Evolutionary conservation across 2,797 vertebrate genomes (phyloP), one percentile per base, ranked within the genome.

Genomic region (Galagoides demidoff): DNA sequence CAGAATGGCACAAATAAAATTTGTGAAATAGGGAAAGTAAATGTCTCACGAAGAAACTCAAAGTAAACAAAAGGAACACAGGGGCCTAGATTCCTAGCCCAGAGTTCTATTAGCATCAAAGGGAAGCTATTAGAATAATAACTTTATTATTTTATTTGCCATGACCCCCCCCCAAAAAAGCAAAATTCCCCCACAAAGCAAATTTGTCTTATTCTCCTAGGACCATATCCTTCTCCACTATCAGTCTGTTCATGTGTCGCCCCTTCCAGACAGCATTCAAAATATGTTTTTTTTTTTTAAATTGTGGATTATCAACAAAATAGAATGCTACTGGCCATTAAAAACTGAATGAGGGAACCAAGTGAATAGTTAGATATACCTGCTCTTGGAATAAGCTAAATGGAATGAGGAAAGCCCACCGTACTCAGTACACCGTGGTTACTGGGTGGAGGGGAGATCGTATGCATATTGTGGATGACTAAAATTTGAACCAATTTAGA

Each of bases 401-500:
- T 14, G 52, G 63, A 61, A 64, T 70, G 31, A 61, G 8, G 25
- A 20, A 1, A 17, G 8, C 10, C 43, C 23, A 8, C 0, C 5
- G 11, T 81, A 52, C 37, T 16, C 5, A 13, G 49, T 0, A 34
- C 7, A 11, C 43, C 22, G 17, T 25, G 74, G 71, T 22, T 52
- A 37, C 3, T 0, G 2, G 11, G 7, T 55, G n/a, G 63, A 20
- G 74, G 34, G 19, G 49, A 29, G 20, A 37, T 59, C 14, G 0
- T 17, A 16, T 63, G 22, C 19, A 70, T 27, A 29, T 23, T 82
- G 43, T 34, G 71, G 45, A n/a, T 10, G 68, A 90, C 83, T 59
- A 94, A 86, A 70, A 45, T 34, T 29, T 84, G 49, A 82, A 19
- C 82, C 83, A 70, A 79, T 68, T 73, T 45, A 88, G 61, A 68